Base-by-base conservation (phyloP, 2,797 vertebrate species). In the Enteromius unitaeniatus region DNA sequence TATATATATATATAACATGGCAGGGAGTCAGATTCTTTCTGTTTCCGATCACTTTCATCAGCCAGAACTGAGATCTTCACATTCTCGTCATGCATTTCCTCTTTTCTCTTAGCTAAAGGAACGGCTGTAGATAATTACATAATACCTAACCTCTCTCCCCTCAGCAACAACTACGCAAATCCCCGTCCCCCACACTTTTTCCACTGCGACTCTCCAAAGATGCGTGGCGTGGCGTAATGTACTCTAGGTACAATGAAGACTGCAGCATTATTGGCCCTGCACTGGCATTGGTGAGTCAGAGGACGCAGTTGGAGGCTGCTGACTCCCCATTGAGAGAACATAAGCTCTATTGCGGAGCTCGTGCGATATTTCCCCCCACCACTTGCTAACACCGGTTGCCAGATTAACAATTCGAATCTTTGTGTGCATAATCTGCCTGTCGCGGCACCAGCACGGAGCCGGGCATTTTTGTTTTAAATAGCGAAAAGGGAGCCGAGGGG, bases 271-370 rank as follows among this genome's bases (percentile, higher is more conserved):
- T 87, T 91, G 91, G 93, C 92, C 92, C 90, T 89, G 77, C 58
- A 60, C 28, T 40, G 13, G 84, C 67, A 79, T 51, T 79, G 84
- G 80, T 88, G 88, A 90, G 83, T 89, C 88, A 88, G 84, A 90
- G 78, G 75, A 86, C 85, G 58, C 85, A 79, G 83, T 82, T 85
- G 92, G 93, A 92, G 91, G 89, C 90, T 88, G 53, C 58, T 14
- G 89, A 92, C 91, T 92, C 91, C 94, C 93, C 87, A 90, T 89
- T 81, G 94, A 91, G 93, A 91, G 91, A 93, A 94, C 94, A 94
- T 94, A 94, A 94, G 94, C 92, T 92, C 90, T 88, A 84, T 90
- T 90, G 90, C 93, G 89, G 91, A 93, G 91, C 91, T 91, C 14
- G 88, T 89, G 91, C 90, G 92, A 94, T 92, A 91, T 91, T 90